Evolutionary conservation across 1,140 invertebrate genomes (phyloP).

Genomic region (silkworm (Bombyx mori)): DNA sequence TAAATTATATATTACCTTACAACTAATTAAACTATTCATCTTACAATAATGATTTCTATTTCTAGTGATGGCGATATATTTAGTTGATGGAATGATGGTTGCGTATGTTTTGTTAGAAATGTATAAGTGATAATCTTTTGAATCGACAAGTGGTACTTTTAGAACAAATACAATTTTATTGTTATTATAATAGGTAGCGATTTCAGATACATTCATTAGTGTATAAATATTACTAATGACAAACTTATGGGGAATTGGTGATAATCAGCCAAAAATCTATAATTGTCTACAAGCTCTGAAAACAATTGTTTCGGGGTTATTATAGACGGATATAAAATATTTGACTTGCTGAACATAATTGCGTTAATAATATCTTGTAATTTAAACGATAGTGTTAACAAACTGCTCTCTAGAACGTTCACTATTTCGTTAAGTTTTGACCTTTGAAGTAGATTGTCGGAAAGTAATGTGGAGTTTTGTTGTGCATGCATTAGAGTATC

Average conservation of each 20-base stretch:
- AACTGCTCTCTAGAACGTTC: constrained; percentile 10
- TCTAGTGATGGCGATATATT: constrained; percentile 3
- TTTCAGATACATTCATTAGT: constrained; percentile 13
- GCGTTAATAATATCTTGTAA: not conserved
- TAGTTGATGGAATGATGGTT: constrained; percentile 8
- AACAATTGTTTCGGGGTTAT: constrained; percentile 17
- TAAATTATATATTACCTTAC: constrained; percentile 5
- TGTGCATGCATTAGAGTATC: constrained; percentile 1
- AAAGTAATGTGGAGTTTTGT: constrained; percentile 5
- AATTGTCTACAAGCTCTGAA: constrained; percentile 15
- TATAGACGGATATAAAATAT: constrained; percentile 12
- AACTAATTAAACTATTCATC: constrained; percentile 7
- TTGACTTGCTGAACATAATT: too few species aligned
- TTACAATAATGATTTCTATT: constrained; percentile 5
- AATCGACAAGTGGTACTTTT: constrained; percentile 11
- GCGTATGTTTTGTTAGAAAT: not conserved
- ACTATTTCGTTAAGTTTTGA: constrained; percentile 9
- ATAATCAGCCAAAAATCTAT: constrained; percentile 11
- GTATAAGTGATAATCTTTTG: too few species aligned
- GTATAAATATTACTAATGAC: constrained; percentile 14
- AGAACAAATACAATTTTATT: constrained; percentile 3
- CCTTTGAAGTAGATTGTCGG: constrained; percentile 12
- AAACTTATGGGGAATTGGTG: constrained; percentile 14
- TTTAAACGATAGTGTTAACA: constrained; percentile 15
- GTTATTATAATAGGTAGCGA: constrained; percentile 10